phyloP scores from a whole-genome alignment of 2,888 invertebrate genomes.

The Cenopis cana region DNA sequence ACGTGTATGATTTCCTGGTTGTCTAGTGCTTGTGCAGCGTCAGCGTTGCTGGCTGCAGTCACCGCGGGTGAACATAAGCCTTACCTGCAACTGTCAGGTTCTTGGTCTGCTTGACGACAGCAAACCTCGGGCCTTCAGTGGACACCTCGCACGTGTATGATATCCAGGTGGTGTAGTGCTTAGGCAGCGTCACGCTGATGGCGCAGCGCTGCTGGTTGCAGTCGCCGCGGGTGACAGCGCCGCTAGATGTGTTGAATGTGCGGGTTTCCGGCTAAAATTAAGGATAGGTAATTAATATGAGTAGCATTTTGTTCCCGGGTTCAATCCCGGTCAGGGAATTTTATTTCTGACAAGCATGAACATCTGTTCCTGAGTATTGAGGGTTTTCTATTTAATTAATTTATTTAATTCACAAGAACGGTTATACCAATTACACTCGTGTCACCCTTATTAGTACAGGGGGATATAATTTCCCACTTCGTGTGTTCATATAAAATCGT shows the following conservation, averaged over 20 bases:
- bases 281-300: neutral
- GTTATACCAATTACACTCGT: too few species aligned
- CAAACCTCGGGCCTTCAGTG: conserved; percentile 76
- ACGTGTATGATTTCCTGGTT: conserved; percentile 71
- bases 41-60: conserved; percentile 68
- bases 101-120: conserved; percentile 77
- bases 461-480: too few species aligned
- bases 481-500: too few species aligned
- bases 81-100: conserved; percentile 77
- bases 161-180: conserved; percentile 66
- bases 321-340: too few species aligned
- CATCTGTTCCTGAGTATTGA: too few species aligned
- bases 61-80: conserved; percentile 62
- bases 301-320: too few species aligned
- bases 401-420: too few species aligned
- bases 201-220: conserved; percentile 72
- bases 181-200: conserved; percentile 70
- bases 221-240: conserved; percentile 62
- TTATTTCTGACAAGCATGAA: too few species aligned
- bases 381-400: too few species aligned
- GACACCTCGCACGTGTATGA: conserved; percentile 79
- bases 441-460: too few species aligned
- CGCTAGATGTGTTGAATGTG: conserved; percentile 72
- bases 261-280: conserved; percentile 68
- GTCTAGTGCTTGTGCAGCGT: conserved; percentile 69